Conservation (phyloP, 2,113 vertebrate species). For the Mastomys coucha region DNA sequence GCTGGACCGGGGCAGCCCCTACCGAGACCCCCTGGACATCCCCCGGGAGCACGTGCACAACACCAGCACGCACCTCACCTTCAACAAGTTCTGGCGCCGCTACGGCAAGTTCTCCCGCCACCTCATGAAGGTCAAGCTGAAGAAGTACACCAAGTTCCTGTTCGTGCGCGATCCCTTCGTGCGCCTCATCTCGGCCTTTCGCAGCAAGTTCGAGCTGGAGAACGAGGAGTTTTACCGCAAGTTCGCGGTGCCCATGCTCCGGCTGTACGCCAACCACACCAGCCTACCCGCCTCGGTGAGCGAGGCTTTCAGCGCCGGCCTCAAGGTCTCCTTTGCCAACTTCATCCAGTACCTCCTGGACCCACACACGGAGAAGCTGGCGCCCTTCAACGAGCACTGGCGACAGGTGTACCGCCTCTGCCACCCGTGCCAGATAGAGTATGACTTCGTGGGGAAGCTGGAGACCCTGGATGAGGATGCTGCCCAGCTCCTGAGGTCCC, state of each 20-base stretch:
- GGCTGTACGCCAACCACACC: constrained; percentile 91
- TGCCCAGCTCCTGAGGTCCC: constrained; percentile 92
- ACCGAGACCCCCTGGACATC: constrained; percentile 93
- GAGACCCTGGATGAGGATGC: constrained; percentile 96
- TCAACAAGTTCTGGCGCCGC: constrained; percentile 98
- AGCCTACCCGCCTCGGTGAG: constrained; percentile 91
- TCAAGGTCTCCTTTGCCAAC: constrained; percentile 93
- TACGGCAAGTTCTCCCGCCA: constrained; percentile 96
- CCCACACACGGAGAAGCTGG: constrained; percentile 93
- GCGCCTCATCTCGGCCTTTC: constrained; percentile 97
- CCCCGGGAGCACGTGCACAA: constrained; percentile 94
- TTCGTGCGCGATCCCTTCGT: constrained; percentile 98
- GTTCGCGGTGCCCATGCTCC: constrained; percentile 94
- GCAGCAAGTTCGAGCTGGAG: constrained; percentile 96
- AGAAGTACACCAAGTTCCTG: constrained; percentile 99
- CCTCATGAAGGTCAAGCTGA: constrained; percentile 97
- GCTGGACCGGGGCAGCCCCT: constrained; percentile 91
- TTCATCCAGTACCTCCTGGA: constrained; percentile 98
- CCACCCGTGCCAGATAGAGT: constrained; percentile 98
- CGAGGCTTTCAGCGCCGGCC: constrained; percentile 92
- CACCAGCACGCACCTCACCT: constrained; percentile 95
- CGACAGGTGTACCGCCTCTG: constrained; percentile 95
- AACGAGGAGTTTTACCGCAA: constrained; percentile 96
- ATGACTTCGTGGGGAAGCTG: constrained; percentile 98
- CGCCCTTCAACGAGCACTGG: constrained; percentile 99